Conservation (phyloP, 2,113 vertebrate genomes). For the Neotoma lepida region DNA sequence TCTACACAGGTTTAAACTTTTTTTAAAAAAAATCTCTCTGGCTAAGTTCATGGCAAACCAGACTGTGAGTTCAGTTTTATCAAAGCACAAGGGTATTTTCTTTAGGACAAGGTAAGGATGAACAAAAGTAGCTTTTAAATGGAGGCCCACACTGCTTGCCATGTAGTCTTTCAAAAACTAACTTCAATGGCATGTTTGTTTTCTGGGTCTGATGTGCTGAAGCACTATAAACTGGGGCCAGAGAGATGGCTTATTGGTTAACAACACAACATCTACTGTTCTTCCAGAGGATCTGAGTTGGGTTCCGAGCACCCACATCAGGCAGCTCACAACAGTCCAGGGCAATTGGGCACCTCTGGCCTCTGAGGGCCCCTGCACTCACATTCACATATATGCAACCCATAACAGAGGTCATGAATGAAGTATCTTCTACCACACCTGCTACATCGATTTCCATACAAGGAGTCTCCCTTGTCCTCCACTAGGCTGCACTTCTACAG, state of each 20-base stretch:
- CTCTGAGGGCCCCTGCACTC: not conserved
- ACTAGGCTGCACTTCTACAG: not conserved
- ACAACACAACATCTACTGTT: not conserved
- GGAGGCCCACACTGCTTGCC: not conserved
- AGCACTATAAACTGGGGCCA: not conserved
- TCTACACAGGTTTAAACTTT: too few relatives aligned
- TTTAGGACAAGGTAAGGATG: not conserved
- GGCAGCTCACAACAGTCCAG: not conserved
- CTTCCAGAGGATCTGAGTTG: not conserved
- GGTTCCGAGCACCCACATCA: not conserved
- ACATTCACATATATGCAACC: not conserved
- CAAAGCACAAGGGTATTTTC: not conserved
- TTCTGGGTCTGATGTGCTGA: not conserved
- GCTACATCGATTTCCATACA: not conserved
- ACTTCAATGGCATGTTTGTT: not conserved
- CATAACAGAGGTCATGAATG: not conserved
- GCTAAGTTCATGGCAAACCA: not conserved
- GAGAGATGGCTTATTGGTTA: not conserved
- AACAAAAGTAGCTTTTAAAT: not conserved
- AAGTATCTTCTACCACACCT: not conserved
- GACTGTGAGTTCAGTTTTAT: not conserved
- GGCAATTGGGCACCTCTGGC: not conserved
- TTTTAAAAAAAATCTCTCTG: not conserved
- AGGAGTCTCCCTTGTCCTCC: not conserved
- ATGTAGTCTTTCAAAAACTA: not conserved